Conservation (phyloP, 2,113 vertebrate species). For the Centrocercus urophasianus region DNA sequence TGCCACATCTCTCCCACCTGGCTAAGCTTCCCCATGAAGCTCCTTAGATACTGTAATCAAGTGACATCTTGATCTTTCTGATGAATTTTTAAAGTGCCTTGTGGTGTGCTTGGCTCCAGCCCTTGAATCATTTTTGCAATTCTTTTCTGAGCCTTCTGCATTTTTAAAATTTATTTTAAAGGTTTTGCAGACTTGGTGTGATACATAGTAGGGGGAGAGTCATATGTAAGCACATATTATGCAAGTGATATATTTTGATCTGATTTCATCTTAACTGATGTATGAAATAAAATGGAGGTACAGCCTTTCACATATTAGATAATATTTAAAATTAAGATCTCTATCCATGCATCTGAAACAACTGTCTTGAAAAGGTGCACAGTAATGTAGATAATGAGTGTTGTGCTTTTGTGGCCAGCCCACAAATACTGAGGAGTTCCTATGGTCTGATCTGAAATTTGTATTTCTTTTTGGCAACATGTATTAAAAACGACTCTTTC, state of each 20-base stretch:
- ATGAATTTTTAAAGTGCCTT: constrained; percentile 1
- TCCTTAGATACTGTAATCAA: background rate
- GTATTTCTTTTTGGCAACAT: background rate
- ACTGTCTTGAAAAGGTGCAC: background rate
- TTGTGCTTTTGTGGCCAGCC: background rate
- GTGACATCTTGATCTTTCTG: background rate
- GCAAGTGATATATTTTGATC: background rate
- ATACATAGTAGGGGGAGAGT: background rate
- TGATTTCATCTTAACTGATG: background rate
- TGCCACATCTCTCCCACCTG: background rate
- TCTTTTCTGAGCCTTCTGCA: constrained; percentile 10
- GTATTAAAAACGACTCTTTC: background rate
- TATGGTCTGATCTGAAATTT: background rate
- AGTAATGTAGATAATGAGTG: background rate
- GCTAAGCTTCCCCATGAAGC: constrained; percentile 1
- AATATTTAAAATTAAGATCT: background rate
- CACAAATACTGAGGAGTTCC: background rate
- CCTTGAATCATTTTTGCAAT: background rate
- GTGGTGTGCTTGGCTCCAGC: constrained; percentile 4
- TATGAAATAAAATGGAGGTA: background rate
- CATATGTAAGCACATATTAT: background rate
- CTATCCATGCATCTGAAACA: background rate
- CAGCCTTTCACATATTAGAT: background rate
- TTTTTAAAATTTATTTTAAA: constrained; percentile 45
- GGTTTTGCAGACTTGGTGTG: background rate